Evolutionary conservation across 1,140 invertebrate species (phyloP).

Genomic region (Pemphigus obesinymphae): DNA sequence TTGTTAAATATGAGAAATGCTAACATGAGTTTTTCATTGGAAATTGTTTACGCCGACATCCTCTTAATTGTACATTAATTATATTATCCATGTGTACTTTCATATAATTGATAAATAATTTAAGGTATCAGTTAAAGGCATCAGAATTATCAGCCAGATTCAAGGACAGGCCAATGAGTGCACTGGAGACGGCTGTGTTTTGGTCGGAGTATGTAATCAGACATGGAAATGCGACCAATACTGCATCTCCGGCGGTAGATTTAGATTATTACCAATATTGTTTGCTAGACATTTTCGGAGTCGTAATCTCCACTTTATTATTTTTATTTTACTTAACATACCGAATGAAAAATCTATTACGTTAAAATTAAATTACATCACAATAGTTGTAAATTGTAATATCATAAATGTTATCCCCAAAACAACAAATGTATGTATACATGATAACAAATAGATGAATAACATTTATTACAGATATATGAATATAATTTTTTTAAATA

Average conservation of each 20-base stretch:
- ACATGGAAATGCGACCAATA: slow-evolving; percentile 48
- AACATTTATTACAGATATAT: neutral
- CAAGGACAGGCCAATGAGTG: slow-evolving; percentile 50
- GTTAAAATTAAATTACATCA: neutral
- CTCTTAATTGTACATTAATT: too few relatives aligned
- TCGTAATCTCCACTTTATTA: neutral
- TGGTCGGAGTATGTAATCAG: slow-evolving; percentile 58
- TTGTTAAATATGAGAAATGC: too few relatives aligned
- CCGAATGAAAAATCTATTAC: neutral
- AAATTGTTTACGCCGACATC: too few relatives aligned
- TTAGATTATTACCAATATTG: slow-evolving; percentile 42
- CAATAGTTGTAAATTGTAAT: neutral
- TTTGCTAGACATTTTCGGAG: slow-evolving; percentile 42
- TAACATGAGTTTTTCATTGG: too few relatives aligned
- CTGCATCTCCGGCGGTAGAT: slow-evolving; percentile 21
- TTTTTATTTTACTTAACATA: neutral
- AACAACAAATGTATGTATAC: neutral
- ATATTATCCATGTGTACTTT: neutral
- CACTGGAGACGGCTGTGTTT: slow-evolving; percentile 57
- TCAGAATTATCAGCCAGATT: slow-evolving; percentile 32
- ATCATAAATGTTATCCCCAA: too few relatives aligned
- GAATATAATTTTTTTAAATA: neutral
- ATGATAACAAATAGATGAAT: neutral
- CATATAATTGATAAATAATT: neutral
- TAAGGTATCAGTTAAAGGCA: slow-evolving; percentile 42